Percentiles rank a stretch among this genome's conserved stretches.
These are phyloP conservation scores for Vipera latastei DNA, from an alignment of 2,797 vertebrate species.

Conservation along the genomic window DNA sequence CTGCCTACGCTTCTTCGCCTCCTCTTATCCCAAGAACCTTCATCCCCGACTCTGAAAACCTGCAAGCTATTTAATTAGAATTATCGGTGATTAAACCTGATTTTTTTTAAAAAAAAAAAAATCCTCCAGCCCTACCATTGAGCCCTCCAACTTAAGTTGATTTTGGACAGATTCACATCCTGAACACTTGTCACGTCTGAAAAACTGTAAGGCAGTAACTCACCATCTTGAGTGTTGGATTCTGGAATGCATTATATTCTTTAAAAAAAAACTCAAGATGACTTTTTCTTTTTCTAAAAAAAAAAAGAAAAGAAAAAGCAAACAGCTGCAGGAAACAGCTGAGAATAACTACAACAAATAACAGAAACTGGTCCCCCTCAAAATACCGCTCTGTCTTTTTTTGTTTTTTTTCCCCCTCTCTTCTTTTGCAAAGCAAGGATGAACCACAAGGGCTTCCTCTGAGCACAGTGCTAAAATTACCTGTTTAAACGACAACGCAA, in stretches of 20 bases:
- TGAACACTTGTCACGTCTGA: slow-evolving; percentile 65
- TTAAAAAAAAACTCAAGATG: slow-evolving; percentile 49
- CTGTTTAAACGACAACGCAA: background rate
- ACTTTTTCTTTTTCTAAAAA: slow-evolving; percentile 34
- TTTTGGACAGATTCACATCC: slow-evolving; percentile 67
- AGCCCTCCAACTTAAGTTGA: slow-evolving; percentile 24
- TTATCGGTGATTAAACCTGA: background rate
- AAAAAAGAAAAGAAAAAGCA: background rate
- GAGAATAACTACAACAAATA: slow-evolving; percentile 50
- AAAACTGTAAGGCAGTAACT: slow-evolving; percentile 60
- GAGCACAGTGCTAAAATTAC: slow-evolving; percentile 62
- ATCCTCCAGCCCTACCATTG: background rate
- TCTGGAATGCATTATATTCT: slow-evolving; percentile 54
- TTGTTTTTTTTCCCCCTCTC: background rate
- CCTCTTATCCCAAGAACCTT: background rate
- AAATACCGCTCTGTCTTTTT: slow-evolving; percentile 43
- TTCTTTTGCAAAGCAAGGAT: slow-evolving; percentile 44
- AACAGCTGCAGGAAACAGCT: slow-evolving; percentile 60
- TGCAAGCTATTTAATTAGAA: background rate
- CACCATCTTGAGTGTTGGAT: slow-evolving; percentile 46
- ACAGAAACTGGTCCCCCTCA: slow-evolving; percentile 59
- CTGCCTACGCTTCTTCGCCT: background rate
- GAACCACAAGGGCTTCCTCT: slow-evolving; percentile 57
- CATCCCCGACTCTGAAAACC: background rate
- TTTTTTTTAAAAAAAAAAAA: background rate